Evolutionary conservation across 2,113 vertebrate species (phyloP), one percentile per base, ranked within the genome.

Genomic region (Xyrauchen texanus): DNA sequence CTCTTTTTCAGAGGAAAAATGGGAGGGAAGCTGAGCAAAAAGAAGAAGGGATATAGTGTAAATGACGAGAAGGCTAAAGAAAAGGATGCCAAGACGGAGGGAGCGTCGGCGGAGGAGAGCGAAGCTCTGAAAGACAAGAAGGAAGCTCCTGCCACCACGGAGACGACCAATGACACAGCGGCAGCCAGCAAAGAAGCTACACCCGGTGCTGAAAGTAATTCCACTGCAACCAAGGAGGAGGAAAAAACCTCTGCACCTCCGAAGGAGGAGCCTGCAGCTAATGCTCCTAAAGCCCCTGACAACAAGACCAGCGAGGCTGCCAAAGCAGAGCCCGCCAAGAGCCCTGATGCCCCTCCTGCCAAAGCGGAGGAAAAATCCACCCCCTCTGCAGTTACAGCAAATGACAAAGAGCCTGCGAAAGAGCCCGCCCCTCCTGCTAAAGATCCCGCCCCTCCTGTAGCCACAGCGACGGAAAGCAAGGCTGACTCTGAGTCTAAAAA

Each of bases 1-100:
- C 10, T 67, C 72, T 73, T 11, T 66, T 95, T 4, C 89, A 96
- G 95, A 96, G 85, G 87, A 81, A 89, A 87, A 87, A 99, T 99
- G 97, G 97, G 97, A 94, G 97, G 96, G 89, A 98, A 98, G 92
- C 94, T 99, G 85, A 98, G 96, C 95, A 99, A 98, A 94, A 99
- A 98, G 96, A 99, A 99, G 97, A 99, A 99, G 97, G 97, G 97
- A 44, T 99, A 98, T 94, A 98, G 94, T 58, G 96, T 99, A 85
- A 98, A 98, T 9, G 96, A 98, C 44, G 97, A 99, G 87, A 98
- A 98, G 92, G 91, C 94, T 83, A 99, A 99, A 92, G 97, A 99
- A 85, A 96, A 97, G 83, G 97, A 99, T 65, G 96, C 95, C 93
- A 96, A 96, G 90, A 94, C 95, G 0, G 97, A 98, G 88, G 96